phyloP scores from a whole-genome alignment of 2,888 invertebrate genomes.

The Itoplectis maculator region DNA sequence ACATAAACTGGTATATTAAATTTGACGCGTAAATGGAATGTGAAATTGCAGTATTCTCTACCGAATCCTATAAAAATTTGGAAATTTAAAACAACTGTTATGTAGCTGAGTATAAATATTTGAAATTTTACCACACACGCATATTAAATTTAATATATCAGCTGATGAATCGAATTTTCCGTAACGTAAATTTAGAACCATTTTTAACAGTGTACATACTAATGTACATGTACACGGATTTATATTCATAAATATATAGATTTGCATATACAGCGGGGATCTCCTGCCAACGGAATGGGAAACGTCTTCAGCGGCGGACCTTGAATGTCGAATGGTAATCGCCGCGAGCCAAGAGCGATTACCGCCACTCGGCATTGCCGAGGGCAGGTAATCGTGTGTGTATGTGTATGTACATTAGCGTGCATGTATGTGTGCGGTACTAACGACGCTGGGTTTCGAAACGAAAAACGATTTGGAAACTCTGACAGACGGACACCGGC shows the following conservation, averaged over 20 bases:
- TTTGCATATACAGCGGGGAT: not conserved
- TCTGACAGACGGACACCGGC: not conserved
- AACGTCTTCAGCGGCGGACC: conserved; percentile 26
- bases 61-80: too few species aligned
- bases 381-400: not conserved
- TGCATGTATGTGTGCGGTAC: too few species aligned
- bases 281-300: not conserved
- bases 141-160: too few species aligned
- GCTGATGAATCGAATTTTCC: too few species aligned
- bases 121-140: too few species aligned
- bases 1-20: too few species aligned
- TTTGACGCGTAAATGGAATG: too few species aligned
- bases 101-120: too few species aligned
- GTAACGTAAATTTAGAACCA: too few species aligned
- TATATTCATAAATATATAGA: not conserved
- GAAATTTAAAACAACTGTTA: too few species aligned
- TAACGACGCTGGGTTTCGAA: conserved; percentile 20
- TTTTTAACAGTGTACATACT: not conserved
- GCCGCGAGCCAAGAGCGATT: conserved; percentile 29
- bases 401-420: not conserved
- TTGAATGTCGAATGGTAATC: conserved; percentile 42
- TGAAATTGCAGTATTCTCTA: too few species aligned
- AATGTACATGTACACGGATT: not conserved
- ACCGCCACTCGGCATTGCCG: conserved; percentile 6
- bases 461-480: conserved; percentile 38